Conservation (phyloP, 2,888 invertebrate genomes). For the Ormyrus labotus region DNA sequence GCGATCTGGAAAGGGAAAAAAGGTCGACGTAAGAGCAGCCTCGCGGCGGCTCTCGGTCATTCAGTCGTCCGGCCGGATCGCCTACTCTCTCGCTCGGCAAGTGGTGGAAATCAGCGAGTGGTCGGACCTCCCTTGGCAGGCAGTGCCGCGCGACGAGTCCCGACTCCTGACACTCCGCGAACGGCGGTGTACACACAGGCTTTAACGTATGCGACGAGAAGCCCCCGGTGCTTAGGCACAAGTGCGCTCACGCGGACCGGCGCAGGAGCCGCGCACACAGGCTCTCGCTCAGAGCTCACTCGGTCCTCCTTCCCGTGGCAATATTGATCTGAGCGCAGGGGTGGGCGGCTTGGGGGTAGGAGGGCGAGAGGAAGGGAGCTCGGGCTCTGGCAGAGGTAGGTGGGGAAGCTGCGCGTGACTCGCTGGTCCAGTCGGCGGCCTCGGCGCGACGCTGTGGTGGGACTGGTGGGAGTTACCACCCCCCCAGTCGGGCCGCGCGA, state of each 20-base stretch:
- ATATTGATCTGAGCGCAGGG: slow-evolving; percentile 73
- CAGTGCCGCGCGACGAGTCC: neutral
- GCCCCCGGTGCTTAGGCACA: neutral
- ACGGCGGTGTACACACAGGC: neutral
- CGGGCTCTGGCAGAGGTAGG: slow-evolving; percentile 59
- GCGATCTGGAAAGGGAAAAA: too few relatives aligned
- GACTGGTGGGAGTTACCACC: slow-evolving; percentile 62
- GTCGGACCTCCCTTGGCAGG: too few relatives aligned
- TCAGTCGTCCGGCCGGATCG: too few relatives aligned
- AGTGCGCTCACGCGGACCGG: neutral
- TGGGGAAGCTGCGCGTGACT: slow-evolving; percentile 61
- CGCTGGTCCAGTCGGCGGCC: slow-evolving; percentile 74
- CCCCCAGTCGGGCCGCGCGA: slow-evolving; percentile 31
- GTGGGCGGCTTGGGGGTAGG: slow-evolving; percentile 60
- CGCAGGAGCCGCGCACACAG: neutral
- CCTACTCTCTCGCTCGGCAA: too few relatives aligned
- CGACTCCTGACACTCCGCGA: neutral
- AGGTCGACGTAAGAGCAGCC: too few relatives aligned
- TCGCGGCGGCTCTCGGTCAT: too few relatives aligned
- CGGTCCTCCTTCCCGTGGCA: slow-evolving; percentile 58
- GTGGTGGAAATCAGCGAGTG: too few relatives aligned
- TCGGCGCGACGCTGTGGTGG: slow-evolving; percentile 69
- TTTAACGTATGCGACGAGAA: neutral
- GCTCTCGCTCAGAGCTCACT: neutral
- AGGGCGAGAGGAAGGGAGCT: neutral